Percentiles rank a stretch among this genome's conserved stretches.
Conservation (phyloP, 2,888 invertebrate species). For the Mythimna vitellina region DNA sequence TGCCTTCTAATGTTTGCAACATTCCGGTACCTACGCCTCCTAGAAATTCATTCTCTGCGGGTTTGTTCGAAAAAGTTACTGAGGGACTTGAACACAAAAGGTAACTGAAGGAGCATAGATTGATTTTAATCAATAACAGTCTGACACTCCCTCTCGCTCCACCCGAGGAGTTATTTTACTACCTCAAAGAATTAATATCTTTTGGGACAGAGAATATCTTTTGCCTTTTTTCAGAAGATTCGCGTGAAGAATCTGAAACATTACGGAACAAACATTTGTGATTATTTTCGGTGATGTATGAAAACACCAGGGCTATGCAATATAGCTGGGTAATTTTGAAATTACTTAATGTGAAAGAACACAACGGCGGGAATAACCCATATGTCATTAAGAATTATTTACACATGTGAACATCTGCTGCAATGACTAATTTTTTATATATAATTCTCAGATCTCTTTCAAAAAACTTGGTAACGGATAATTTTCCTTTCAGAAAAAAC, state of each 20-base stretch:
- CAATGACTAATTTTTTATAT: conserved; percentile 18
- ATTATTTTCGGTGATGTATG: not conserved
- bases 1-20: not conserved
- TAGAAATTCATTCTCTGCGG: not conserved
- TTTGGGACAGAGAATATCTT: not conserved
- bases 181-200: not conserved
- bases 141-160: no score
- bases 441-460: conserved; percentile 6
- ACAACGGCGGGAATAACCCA: conserved; percentile 27
- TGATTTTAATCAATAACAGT: no score
- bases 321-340: not conserved
- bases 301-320: not conserved
- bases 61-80: not conserved
- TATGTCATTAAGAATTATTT: conserved; percentile 4
- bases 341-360: conserved; percentile 5
- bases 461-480: not conserved
- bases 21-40: not conserved
- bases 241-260: not conserved
- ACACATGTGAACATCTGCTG: conserved; percentile 40
- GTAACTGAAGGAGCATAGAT: not conserved
- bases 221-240: not conserved
- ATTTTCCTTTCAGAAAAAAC: not conserved
- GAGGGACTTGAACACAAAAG: not conserved
- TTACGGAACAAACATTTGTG: not conserved
- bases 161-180: no score